Base-by-base conservation (phyloP, 2,797 vertebrate genomes). In the Triplophysa yarkandensis region DNA sequence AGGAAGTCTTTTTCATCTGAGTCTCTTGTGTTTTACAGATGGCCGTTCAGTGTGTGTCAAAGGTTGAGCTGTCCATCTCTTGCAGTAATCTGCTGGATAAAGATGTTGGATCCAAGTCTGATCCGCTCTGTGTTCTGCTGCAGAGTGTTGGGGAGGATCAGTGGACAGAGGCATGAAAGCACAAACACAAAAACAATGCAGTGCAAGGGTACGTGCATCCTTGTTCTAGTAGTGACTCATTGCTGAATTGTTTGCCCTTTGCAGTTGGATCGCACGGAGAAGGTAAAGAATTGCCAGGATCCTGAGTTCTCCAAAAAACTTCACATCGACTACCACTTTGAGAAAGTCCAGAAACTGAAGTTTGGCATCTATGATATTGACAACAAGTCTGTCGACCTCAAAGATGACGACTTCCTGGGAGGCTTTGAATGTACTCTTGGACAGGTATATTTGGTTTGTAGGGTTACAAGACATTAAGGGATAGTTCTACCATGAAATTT, bases 351-450 rank as follows among this genome's bases (percentile, higher is more conserved):
- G 88, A 95, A 94, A 57, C 85, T 98, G 39, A 94, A 95, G 79
- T 92, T 98, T 0, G 85, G 87, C 0, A 0, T 97, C 30, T 98
- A 98, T 8, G 96, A 98, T 80, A 95, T 95, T 2, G 95, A 98
- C 87, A 99, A 96, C 89, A 89, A 94, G 77, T 91, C 91, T 21
- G 74, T 86, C 2, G 89, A 94, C 70, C 90, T 98, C 4, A 83
- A 66, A 0, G 95, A 98, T 0, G 95, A 99, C n/a, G 96, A 97
- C 86, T 98, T 87, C 84, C 91, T 98, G 7, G 95, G 96, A 77
- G 95, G 92, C 3, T 88, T 90, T 1, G 95, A 98, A 82, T 90
- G 95, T 67, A 94, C 94, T 0, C 85, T 98, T 81, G 95, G 95
- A 67, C 95, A 97, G 95, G 97, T 98, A 86, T 0, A 67, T 57